Conservation (phyloP, 2,797 vertebrate species). For the Eremophila alpestris region DNA sequence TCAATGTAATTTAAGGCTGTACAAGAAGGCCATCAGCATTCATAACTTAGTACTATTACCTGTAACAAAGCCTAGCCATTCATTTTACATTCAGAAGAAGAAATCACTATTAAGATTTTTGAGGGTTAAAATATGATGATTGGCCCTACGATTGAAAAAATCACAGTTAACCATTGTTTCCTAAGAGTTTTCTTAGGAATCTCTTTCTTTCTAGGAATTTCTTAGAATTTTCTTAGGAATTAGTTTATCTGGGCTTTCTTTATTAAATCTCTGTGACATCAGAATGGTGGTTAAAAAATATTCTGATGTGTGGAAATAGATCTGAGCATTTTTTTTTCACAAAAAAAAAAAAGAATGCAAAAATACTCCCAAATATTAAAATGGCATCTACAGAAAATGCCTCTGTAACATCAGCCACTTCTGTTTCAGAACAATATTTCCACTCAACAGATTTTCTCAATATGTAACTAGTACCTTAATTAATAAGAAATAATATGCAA, state of each 20-base stretch:
- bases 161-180: constrained; percentile 53
- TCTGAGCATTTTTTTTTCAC: background rate
- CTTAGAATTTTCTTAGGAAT: too few relatives aligned
- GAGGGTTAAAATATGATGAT: constrained; percentile 55
- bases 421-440: background rate
- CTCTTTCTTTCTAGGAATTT: too few relatives aligned
- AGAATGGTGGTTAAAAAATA: constrained; percentile 37
- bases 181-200: too few relatives aligned
- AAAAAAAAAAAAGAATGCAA: background rate
- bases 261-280: constrained; percentile 64
- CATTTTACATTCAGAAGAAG: constrained; percentile 51
- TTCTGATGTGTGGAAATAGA: constrained; percentile 28
- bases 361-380: constrained; percentile 23
- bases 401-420: background rate
- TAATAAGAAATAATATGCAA: constrained; percentile 22
- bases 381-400: constrained; percentile 2
- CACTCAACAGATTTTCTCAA: background rate
- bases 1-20: constrained; percentile 84
- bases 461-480: background rate
- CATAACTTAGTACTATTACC: constrained; percentile 75
- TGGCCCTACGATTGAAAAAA: background rate
- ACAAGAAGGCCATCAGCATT: constrained; percentile 84
- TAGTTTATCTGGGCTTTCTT: constrained; percentile 56
- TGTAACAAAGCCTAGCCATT: constrained; percentile 68
- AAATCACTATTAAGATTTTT: constrained; percentile 21